Conservation (phyloP, 2,113 vertebrate genomes). For the Paraplagusia blochii region DNA sequence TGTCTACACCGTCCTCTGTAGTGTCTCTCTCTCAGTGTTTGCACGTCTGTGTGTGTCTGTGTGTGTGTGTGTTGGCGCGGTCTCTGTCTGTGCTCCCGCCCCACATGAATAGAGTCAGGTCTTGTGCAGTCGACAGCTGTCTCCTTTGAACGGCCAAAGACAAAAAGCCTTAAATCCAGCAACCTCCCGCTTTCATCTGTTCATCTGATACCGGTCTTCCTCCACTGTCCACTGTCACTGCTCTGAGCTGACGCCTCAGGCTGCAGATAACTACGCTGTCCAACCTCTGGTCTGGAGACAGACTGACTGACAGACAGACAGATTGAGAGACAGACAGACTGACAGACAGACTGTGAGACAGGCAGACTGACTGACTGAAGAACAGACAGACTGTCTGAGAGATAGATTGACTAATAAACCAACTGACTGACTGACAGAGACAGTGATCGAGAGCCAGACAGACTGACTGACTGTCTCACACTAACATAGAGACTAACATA, state of each 20-base stretch:
- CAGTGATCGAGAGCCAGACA: too few relatives aligned
- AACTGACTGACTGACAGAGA: not conserved
- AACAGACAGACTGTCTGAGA: not conserved
- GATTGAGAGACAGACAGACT: too few relatives aligned
- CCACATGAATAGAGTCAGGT: conserved; percentile 69
- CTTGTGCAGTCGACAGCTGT: conserved; percentile 76
- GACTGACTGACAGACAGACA: too few relatives aligned
- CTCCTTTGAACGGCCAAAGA: conserved; percentile 76
- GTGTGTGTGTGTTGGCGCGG: conserved; percentile 45
- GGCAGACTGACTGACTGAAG: too few relatives aligned
- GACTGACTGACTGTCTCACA: too few relatives aligned
- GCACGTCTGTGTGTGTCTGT: conserved; percentile 41
- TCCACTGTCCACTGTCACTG: conserved; percentile 49
- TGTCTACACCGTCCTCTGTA: conserved; percentile 2
- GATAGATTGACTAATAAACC: not conserved
- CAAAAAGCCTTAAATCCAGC: conserved; percentile 76
- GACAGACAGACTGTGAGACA: too few relatives aligned
- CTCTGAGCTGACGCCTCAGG: conserved; percentile 37
- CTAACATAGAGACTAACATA: too few relatives aligned
- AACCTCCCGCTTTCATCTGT: conserved; percentile 74
- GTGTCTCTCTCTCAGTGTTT: too few relatives aligned
- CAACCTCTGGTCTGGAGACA: too few relatives aligned
- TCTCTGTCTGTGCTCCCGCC: conserved; percentile 56
- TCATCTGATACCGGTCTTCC: conserved; percentile 71
- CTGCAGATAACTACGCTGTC: too few relatives aligned